Evolutionary conservation across 2,113 vertebrate genomes (phyloP).

Genomic region (Aptenodytes forsteri): DNA sequence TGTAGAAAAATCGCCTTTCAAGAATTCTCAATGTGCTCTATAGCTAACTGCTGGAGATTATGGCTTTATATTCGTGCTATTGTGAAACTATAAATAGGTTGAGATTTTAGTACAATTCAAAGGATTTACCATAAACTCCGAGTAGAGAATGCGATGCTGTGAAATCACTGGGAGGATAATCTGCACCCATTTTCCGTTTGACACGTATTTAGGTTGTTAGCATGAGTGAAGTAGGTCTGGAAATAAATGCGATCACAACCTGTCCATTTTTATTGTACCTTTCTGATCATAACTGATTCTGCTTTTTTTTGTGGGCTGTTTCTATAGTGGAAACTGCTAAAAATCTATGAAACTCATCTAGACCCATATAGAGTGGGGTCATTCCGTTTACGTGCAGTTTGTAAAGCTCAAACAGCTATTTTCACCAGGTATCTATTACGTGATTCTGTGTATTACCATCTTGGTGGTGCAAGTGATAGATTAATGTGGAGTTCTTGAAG

Average conservation of each 20-base stretch:
- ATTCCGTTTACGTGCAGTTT: accelerated
- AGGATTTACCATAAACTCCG: neutral
- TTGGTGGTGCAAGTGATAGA: neutral
- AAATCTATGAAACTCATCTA: neutral
- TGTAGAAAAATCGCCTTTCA: neutral
- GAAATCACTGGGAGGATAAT: neutral
- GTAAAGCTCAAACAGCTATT: neutral
- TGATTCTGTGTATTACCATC: neutral
- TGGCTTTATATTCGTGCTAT: neutral
- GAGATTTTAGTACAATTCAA: neutral
- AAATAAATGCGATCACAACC: neutral
- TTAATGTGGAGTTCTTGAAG: neutral
- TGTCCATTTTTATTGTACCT: neutral
- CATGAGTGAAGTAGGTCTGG: neutral
- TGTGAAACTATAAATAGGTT: constrained; percentile 1
- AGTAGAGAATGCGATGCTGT: neutral
- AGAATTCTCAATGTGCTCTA: neutral
- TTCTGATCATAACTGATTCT: neutral
- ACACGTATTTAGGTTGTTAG: neutral
- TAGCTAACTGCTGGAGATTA: neutral
- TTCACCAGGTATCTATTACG: neutral
- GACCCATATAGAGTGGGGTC: accelerated
- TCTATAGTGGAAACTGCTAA: neutral
- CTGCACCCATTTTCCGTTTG: neutral
- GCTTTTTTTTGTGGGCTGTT: neutral